Conservation (phyloP, 2,113 vertebrate species). For the Istiophorus platypterus region DNA sequence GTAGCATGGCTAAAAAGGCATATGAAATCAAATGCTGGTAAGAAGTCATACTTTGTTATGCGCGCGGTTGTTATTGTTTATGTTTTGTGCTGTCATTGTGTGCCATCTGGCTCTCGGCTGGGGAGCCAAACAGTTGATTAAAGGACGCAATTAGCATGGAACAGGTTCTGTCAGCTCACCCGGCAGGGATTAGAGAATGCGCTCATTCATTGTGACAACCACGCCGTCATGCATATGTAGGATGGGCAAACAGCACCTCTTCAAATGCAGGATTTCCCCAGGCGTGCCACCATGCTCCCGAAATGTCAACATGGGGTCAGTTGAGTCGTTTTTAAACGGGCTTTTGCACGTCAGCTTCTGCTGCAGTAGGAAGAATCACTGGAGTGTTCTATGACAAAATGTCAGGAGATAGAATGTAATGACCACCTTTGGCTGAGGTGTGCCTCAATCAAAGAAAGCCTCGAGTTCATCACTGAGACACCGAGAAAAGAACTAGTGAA, state of each 20-base stretch:
- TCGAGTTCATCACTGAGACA: too few species aligned
- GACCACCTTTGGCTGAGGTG: background rate
- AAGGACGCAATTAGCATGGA: slow-evolving; percentile 50
- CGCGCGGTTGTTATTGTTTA: slow-evolving; percentile 37
- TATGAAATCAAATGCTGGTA: background rate
- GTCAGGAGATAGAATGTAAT: background rate
- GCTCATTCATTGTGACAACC: slow-evolving; percentile 27
- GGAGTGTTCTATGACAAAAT: background rate
- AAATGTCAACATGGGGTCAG: slow-evolving; percentile 22
- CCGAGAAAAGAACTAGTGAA: too few species aligned
- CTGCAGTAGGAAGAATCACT: background rate
- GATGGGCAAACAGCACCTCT: background rate
- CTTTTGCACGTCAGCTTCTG: background rate
- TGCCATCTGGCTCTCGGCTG: slow-evolving; percentile 45
- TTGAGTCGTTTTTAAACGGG: background rate
- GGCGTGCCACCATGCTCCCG: background rate
- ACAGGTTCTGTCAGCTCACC: slow-evolving; percentile 45
- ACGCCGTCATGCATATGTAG: slow-evolving; percentile 23
- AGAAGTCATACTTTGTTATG: slow-evolving; percentile 17
- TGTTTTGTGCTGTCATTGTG: slow-evolving; percentile 7
- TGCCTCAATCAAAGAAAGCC: background rate
- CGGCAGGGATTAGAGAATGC: slow-evolving; percentile 40
- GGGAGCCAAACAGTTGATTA: slow-evolving; percentile 54
- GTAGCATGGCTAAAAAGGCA: background rate
- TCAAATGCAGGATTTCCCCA: background rate